A percentile compares a stretch with the other conserved stretches of the same genome.
phyloP scores from a whole-genome alignment of 2,113 vertebrate genomes.

The Panthera leo region DNA sequence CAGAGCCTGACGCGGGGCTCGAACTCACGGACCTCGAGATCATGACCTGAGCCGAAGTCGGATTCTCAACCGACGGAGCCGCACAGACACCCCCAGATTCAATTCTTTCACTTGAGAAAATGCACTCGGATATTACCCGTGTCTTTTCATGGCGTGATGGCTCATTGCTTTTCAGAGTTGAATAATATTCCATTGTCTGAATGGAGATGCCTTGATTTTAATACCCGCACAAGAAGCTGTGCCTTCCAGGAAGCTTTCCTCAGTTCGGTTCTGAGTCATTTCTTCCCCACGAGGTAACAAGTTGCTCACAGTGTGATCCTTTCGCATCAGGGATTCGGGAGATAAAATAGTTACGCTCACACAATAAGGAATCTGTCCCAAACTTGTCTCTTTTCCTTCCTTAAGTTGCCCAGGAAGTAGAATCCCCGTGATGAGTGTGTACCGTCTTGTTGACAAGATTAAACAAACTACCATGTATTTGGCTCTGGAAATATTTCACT shows the following conservation, averaged over 20 bases:
- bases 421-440: background rate
- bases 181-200: background rate
- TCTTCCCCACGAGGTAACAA: background rate
- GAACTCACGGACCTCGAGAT: accelerated
- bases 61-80: no score
- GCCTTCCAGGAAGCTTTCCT: no score
- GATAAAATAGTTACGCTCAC: no score
- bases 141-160: background rate
- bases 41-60: no score
- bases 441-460: background rate
- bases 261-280: accelerated
- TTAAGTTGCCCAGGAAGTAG: background rate
- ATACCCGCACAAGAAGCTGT: background rate
- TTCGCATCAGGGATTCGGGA: background rate
- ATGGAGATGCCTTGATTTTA: background rate
- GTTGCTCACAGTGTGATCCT: background rate
- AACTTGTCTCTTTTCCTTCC: background rate
- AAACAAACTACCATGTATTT: background rate
- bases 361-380: accelerated
- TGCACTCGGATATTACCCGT: accelerated
- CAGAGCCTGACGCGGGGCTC: no score
- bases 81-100: no score
- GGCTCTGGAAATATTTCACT: background rate
- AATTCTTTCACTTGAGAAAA: background rate
- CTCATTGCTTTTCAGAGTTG: background rate